Base-by-base conservation (phyloP, 2,888 invertebrate species). In the Melanostoma mellinum region DNA sequence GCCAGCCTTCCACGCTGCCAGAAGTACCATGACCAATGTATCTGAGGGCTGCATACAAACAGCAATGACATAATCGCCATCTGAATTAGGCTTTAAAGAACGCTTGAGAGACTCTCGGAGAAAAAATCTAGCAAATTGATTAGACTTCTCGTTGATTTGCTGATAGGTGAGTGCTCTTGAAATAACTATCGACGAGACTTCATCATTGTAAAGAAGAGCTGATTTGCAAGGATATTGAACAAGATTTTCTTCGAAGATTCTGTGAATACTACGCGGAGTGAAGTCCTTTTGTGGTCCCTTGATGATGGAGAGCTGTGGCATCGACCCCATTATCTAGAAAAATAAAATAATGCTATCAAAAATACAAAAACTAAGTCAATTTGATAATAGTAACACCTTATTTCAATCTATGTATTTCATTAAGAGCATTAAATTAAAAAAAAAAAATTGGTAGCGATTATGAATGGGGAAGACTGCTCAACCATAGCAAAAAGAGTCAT, bases 21-120 rank as follows among this genome's bases (percentile, higher is more conserved):
- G 90, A 30, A 97, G 90, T 0, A 94, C 91, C 38, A 93, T 92
- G 6, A 97, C 93, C 73, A 95, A 89, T 44, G 92, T 93, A 87
- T 96, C 95, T 2, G 95, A 94, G 0, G 97, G 97, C 85, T 94
- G 93, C 94, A 97, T 94, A 88, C 95, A 95, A 0, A 97, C 95
- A 0, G 95, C 96, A 0, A 97, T 92, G 8, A 96, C 94, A 87
- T 91, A 94, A 89, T 96, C 95, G 0, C 94, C 94, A 89, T 96
- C 96, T 3, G 91, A 89, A 88, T 95, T 95, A 8, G 90, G 87
- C 53, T 89, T 88, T 48, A 89, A 79, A 8, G 87, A 88, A 30
- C 88, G 88, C 35, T 88, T 87, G 3, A 88, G 86, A 2, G 89
- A 86, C 74, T 90, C 89, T 20, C 88, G 86, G 1, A 91, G 87